These are phyloP conservation scores for Xenops minutus DNA, from an alignment of 2,797 vertebrate species.

Conservation along the genomic window DNA sequence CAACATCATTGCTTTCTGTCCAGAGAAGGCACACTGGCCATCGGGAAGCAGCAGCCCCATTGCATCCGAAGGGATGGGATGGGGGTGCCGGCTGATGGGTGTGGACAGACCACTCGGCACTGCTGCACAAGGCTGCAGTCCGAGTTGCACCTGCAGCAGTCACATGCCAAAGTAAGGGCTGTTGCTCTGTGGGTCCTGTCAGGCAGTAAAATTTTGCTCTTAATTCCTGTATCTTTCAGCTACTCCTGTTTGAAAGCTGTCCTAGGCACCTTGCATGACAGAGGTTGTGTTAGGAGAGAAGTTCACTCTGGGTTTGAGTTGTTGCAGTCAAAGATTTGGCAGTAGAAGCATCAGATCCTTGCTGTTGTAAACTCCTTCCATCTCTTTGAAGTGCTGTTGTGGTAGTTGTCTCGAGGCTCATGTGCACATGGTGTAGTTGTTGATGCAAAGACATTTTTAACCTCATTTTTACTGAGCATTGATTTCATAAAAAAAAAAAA, in stretches of 20 bases:
- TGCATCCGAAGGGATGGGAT: neutral
- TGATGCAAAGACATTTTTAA: neutral
- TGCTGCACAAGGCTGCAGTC: neutral
- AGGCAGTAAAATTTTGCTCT: neutral
- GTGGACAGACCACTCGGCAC: accelerated
- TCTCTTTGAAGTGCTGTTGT: neutral
- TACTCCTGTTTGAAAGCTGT: neutral
- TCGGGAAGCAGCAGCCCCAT: neutral
- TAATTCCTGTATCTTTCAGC: neutral
- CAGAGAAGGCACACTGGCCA: accelerated
- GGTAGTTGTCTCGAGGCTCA: neutral
- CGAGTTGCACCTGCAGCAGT: accelerated
- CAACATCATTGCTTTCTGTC: neutral
- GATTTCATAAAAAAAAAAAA: neutral
- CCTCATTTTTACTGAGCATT: neutral
- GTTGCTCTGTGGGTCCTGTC: neutral
- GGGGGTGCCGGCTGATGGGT: neutral
- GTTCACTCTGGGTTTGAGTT: neutral
- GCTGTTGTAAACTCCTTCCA: accelerated
- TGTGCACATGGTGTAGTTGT: accelerated
- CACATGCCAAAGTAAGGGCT: accelerated
- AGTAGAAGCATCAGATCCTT: neutral
- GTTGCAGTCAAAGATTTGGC: neutral
- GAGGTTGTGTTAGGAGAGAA: no score
- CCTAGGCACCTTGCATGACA: neutral